Conservation (phyloP, 2,113 vertebrate genomes). For the Eretmochelys imbricata region DNA sequence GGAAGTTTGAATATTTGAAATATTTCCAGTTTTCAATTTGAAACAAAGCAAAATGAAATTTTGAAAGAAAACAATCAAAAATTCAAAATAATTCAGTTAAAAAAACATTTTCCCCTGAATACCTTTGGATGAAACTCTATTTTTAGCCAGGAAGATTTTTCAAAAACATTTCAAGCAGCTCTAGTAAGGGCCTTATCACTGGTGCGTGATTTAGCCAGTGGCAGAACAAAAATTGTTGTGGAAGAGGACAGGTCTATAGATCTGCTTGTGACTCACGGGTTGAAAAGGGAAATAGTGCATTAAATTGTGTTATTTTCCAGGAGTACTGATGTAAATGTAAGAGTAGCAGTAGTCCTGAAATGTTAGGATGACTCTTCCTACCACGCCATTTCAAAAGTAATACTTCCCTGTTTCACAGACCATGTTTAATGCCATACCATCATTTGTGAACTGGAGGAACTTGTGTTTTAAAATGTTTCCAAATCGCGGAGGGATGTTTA, state of each 20-base stretch:
- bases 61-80: neutral
- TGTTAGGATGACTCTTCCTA: neutral
- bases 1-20: neutral
- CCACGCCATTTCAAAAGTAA: neutral
- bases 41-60: neutral
- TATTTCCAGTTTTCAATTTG: neutral
- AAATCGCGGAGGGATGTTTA: accelerated
- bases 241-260: neutral
- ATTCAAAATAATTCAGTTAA: neutral
- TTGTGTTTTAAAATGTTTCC: neutral
- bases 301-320: neutral
- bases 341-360: neutral
- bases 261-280: accelerated
- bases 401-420: neutral
- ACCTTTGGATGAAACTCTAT: neutral
- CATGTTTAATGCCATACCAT: neutral
- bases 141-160: neutral
- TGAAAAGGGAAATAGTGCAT: neutral
- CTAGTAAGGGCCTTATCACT: neutral
- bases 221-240: neutral
- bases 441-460: neutral
- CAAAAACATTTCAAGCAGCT: neutral
- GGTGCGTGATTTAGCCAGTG: neutral
- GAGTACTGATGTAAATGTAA: neutral
- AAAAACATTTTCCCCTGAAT: neutral